Conservation (phyloP, 2,888 invertebrate species). For the Cryptocheilus praepositus region DNA sequence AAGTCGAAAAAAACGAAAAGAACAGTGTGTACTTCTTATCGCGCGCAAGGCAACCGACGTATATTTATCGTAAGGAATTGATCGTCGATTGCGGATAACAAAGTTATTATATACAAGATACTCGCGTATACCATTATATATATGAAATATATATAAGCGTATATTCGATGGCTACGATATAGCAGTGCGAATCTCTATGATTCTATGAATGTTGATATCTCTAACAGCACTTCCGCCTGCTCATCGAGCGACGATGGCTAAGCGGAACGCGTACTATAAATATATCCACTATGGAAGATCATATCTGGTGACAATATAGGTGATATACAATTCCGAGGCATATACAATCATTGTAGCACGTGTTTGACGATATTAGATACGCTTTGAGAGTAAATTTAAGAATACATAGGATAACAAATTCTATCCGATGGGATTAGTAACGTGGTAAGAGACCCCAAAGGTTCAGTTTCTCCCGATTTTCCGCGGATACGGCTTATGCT, state of each 20-base stretch:
- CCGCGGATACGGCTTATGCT: conserved; percentile 30
- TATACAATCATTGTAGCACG: conserved; percentile 40
- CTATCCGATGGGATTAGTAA: conserved; percentile 7
- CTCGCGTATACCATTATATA: conserved; percentile 36
- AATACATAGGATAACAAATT: conserved; percentile 29
- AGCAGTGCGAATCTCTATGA: conserved; percentile 8
- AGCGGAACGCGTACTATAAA: conserved; percentile 5
- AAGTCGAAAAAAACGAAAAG: conserved; percentile 7
- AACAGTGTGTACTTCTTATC: not conserved
- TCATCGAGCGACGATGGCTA: conserved; percentile 18
- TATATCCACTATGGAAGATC: conserved; percentile 41
- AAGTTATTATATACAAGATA: conserved; percentile 33
- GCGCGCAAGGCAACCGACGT: conserved; percentile 6
- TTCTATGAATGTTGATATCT: conserved; percentile 28
- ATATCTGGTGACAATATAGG: conserved; percentile 54
- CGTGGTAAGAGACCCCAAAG: conserved; percentile 12
- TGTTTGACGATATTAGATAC: conserved; percentile 41
- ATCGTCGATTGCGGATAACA: conserved; percentile 29
- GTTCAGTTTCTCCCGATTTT: conserved; percentile 44
- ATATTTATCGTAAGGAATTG: conserved; percentile 53
- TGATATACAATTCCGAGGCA: conserved; percentile 25
- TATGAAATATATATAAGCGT: conserved; percentile 28
- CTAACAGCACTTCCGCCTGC: conserved; percentile 22
- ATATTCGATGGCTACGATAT: conserved; percentile 12
- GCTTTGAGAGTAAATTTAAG: conserved; percentile 43